phyloP scores from a whole-genome alignment of 2,888 invertebrate species.

The Aradus depressus region DNA sequence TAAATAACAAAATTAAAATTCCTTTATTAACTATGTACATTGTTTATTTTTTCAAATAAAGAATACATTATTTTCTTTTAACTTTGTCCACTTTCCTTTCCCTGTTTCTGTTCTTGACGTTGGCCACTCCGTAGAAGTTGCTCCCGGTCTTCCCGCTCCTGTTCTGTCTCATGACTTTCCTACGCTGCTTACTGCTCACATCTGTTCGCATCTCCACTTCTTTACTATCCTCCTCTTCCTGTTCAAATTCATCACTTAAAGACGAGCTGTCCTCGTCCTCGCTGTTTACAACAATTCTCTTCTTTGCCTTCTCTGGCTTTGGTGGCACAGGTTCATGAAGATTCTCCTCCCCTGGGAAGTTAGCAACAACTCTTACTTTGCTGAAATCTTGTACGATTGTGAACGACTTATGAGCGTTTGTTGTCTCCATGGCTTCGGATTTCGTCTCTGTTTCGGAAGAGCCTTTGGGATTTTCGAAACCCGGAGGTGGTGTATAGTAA shows the following conservation, averaged over 20 bases:
- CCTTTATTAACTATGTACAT: no score
- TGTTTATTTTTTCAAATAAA: no score
- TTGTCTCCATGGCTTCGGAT: conserved; percentile 14
- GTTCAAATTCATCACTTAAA: conserved; percentile 35
- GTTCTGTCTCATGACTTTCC: conserved; percentile 59
- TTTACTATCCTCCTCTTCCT: conserved; percentile 35
- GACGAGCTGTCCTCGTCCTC: conserved; percentile 30
- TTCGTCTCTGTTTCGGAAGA: conserved; percentile 19
- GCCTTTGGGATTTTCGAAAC: conserved; percentile 55
- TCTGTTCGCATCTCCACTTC: conserved; percentile 43
- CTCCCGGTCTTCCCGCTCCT: conserved; percentile 74
- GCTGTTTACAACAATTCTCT: conserved; percentile 27
- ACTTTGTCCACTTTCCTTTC: conserved; percentile 20
- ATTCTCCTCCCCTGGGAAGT: conserved; percentile 49
- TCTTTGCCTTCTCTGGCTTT: conserved; percentile 21
- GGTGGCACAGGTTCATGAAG: conserved; percentile 21
- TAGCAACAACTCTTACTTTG: conserved; percentile 63
- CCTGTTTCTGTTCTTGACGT: conserved; percentile 69
- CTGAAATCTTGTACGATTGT: conserved; percentile 67
- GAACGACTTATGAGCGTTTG: conserved; percentile 37
- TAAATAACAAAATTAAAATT: no score
- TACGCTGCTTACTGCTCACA: conserved; percentile 63
- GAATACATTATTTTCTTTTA: conserved; percentile 3
- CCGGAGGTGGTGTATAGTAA: conserved; percentile 81
- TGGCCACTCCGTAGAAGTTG: conserved; percentile 78